Conservation (phyloP, 2,797 vertebrate species). For the Coccyzus lansbergi region DNA sequence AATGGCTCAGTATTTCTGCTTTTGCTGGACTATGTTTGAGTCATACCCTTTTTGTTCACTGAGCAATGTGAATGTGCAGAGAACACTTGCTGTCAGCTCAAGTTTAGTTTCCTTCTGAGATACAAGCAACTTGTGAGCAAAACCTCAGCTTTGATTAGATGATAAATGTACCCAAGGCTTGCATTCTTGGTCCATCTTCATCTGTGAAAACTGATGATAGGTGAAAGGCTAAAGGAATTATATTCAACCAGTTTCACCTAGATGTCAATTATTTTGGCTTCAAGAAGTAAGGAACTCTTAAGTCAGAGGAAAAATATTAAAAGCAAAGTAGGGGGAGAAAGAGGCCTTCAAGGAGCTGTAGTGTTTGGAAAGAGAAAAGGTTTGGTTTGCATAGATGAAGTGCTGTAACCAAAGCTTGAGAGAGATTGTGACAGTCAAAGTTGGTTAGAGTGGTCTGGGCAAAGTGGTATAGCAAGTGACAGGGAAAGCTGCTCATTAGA, state of each 20-base stretch:
- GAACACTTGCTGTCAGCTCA: background rate
- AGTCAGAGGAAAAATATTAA: background rate
- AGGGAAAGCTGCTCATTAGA: background rate
- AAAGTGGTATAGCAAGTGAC: background rate
- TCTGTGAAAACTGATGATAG: background rate
- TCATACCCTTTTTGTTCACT: background rate
- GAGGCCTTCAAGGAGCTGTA: background rate
- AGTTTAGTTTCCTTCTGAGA: background rate
- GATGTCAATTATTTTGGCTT: background rate
- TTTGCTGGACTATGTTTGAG: background rate
- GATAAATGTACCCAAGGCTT: background rate
- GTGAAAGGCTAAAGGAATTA: background rate
- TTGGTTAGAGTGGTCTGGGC: rapidly evolving
- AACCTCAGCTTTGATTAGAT: background rate
- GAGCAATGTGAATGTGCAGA: background rate
- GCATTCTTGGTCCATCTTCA: background rate
- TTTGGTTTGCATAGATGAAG: background rate
- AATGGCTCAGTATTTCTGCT: background rate
- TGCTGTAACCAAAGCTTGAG: background rate
- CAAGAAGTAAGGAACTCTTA: background rate
- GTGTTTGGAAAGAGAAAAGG: background rate
- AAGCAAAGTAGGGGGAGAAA: background rate
- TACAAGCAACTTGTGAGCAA: background rate
- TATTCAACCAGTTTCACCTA: background rate
- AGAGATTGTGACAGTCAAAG: background rate